Conservation (phyloP, 2,888 invertebrate genomes). For the Drosophila multiciliata region DNA sequence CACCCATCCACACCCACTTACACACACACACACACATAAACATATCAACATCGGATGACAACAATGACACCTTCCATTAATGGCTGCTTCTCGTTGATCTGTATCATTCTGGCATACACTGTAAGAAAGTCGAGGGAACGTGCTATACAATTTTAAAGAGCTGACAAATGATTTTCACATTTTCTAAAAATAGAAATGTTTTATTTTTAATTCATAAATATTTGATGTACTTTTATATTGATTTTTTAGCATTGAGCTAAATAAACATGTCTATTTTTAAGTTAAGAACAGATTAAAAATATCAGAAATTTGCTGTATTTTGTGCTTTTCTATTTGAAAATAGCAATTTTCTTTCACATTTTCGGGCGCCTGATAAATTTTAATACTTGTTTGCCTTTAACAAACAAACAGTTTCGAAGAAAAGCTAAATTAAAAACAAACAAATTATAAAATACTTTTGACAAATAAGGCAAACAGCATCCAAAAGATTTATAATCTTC, state of each 20-base stretch:
- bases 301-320: not conserved
- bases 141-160: not conserved
- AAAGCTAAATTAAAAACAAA: not conserved
- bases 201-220: not conserved
- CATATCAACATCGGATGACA: conserved; percentile 31
- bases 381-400: not conserved
- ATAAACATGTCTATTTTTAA: conserved; percentile 1
- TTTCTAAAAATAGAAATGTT: not conserved
- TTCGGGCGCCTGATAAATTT: not conserved
- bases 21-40: conserved; percentile 2
- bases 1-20: conserved; percentile 11
- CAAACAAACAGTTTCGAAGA: not conserved
- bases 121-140: conserved; percentile 8
- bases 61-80: conserved; percentile 62
- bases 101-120: conserved; percentile 46
- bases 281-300: not conserved
- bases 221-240: not conserved
- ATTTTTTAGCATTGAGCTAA: not conserved
- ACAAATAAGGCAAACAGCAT: not conserved
- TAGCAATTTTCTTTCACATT: not conserved
- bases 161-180: not conserved
- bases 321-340: not conserved
- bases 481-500: not conserved
- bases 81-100: conserved; percentile 44
- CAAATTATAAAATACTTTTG: not conserved